Evolutionary conservation across 2,888 invertebrate genomes (phyloP).

Genomic region (Papilio demoleus): DNA sequence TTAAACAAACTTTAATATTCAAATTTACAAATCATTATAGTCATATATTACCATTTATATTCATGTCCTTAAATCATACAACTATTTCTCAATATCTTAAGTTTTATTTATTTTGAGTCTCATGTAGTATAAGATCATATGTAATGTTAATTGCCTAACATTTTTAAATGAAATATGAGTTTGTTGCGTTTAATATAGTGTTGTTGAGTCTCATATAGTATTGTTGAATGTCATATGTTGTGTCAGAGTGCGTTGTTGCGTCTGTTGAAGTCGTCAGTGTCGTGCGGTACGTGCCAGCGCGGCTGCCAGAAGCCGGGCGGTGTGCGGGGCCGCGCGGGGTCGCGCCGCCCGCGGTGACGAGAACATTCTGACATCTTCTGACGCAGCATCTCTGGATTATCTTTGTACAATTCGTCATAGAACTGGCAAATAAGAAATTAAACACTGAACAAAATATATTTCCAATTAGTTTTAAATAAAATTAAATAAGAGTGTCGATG

Average conservation of each 20-base stretch:
- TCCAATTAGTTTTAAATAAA: too few species aligned
- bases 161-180: too few species aligned
- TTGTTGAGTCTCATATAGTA: background rate
- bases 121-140: too few species aligned
- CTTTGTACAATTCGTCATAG: slow-evolving; percentile 68
- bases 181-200: background rate
- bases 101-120: background rate
- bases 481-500: too few species aligned
- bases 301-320: slow-evolving; percentile 77
- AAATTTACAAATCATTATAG: background rate
- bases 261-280: slow-evolving; percentile 76
- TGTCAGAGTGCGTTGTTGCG: slow-evolving; percentile 48
- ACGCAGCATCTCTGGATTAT: slow-evolving; percentile 66
- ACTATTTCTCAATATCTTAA: too few species aligned
- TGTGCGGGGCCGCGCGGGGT: slow-evolving; percentile 67
- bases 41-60: background rate
- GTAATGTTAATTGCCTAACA: too few species aligned
- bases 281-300: slow-evolving; percentile 70
- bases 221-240: background rate
- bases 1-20: background rate
- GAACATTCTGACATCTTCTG: slow-evolving; percentile 73
- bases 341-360: slow-evolving; percentile 67
- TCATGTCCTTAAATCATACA: background rate
- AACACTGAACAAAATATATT: background rate
- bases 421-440: slow-evolving; percentile 57